A percentile compares a stretch with the other conserved stretches of the same genome.
These are phyloP conservation scores for Pterobdella sp. DNA, from an alignment of 2,888 invertebrate species.

Conservation along the genomic window DNA sequence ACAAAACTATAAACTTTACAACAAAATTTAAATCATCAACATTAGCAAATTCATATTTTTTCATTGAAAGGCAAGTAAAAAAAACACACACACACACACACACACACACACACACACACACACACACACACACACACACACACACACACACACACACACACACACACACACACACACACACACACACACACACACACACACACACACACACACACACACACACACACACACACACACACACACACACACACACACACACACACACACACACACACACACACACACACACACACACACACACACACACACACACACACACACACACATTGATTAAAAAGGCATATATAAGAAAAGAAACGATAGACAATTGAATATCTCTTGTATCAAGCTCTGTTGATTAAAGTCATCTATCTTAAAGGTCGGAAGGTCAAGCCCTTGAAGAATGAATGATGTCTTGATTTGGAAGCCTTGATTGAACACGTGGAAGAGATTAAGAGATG, in stretches of 20 bases:
- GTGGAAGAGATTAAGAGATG: background rate
- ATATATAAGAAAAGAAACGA: background rate
- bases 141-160: no score
- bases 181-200: no score
- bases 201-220: no score
- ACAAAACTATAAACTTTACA: background rate
- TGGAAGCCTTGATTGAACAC: background rate
- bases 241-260: slow-evolving; percentile 4
- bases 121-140: no score
- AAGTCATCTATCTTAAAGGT: background rate
- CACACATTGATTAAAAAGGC: background rate
- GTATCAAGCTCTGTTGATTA: background rate
- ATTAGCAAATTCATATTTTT: background rate
- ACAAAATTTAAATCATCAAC: background rate
- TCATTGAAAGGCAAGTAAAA: no score
- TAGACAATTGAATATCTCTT: background rate
- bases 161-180: no score
- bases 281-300: slow-evolving; percentile 6
- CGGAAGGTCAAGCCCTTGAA: background rate
- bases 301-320: slow-evolving; percentile 6
- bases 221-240: no score
- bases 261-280: slow-evolving; percentile 6
- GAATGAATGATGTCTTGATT: background rate
- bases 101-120: no score
- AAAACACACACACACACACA: no score